Conservation (phyloP, 2,888 invertebrate genomes). For the Drosophila acutilabella region DNA sequence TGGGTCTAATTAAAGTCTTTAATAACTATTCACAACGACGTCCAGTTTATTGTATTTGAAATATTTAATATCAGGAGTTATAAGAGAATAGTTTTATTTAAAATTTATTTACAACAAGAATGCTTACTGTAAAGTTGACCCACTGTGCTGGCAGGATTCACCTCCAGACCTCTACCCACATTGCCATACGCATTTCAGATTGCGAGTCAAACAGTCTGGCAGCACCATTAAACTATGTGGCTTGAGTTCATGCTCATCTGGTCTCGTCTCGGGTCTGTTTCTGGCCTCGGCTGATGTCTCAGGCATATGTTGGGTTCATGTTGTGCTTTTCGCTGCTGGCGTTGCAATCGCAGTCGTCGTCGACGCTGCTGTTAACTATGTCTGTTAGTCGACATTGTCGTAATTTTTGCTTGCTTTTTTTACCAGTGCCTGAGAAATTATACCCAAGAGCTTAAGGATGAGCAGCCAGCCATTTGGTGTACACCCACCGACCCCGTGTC, state of each 20-base stretch:
- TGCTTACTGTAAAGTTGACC: slow-evolving; percentile 8
- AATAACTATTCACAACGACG: neutral
- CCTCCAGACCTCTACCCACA: slow-evolving; percentile 8
- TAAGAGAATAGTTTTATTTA: neutral
- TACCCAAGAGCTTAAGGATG: slow-evolving; percentile 67
- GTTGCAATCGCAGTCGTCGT: slow-evolving; percentile 24
- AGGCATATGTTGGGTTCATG: slow-evolving; percentile 39
- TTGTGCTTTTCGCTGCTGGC: slow-evolving; percentile 21
- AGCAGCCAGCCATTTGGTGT: slow-evolving; percentile 30
- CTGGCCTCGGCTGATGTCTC: slow-evolving; percentile 26
- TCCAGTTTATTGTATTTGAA: neutral
- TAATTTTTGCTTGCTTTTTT: neutral
- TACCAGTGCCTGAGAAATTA: slow-evolving; percentile 57
- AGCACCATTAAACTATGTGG: slow-evolving; percentile 52
- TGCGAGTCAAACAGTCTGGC: slow-evolving; percentile 76
- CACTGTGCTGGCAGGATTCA: slow-evolving; percentile 42
- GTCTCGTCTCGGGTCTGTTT: slow-evolving; percentile 28
- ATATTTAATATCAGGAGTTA: neutral
- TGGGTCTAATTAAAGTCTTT: neutral
- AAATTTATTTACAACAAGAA: neutral
- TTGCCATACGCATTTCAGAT: slow-evolving; percentile 6
- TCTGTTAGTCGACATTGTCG: slow-evolving; percentile 54
- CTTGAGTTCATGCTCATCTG: slow-evolving; percentile 37
- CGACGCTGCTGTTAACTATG: slow-evolving; percentile 49
- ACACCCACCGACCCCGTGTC: neutral